Evolutionary conservation across 2,888 invertebrate genomes (phyloP), one percentile per base, ranked within the genome.

Genomic region (Sesia apiformis): DNA sequence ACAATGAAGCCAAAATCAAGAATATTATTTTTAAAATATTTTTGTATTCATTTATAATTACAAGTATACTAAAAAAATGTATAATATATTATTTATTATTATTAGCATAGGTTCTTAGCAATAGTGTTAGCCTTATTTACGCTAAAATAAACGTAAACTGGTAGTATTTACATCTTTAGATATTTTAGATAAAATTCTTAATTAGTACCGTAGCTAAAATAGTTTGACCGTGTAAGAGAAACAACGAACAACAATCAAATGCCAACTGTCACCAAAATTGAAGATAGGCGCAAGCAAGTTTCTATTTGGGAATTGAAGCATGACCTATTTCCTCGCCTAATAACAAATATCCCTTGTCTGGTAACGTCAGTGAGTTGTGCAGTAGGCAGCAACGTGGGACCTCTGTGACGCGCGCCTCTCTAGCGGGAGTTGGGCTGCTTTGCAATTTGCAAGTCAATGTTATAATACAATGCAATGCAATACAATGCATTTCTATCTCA

Each of bases 371-470:
- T 46, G 46, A 46, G 46, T 46, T 46, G 46, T 46, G 46, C 46
- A 46, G 8, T 46, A 46, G 46, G 23, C 46, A 46, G 46, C 46
- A 46, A 46, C n/a, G 2, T n/a, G 46, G 46, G 46, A 23, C 23
- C 46, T 46, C 8, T 46, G n/a, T 46, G 46, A n/a, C 8, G 46
- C 4, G 46, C 46, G 23, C 46, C 23, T 6, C 8, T 8, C 46
- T n/a, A 46, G 46, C 8, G 46, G 46, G 46, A 46, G 8, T 46
- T 5, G 46, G 46, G 46, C 46, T 23, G 46, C 8, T 46, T 46
- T 46, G 8, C n/a, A 46, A 46, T 78, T 78, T 78, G 76, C 75
- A 77, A 80, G 74, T 78, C 79, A 77, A 76, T 62, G 59, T 65
- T 58, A 61, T 56, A 46, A 8, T 46, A 46, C 46, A 46, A 46